These are phyloP conservation scores for Quadroppia sp. DNA, from an alignment of 2,888 invertebrate genomes.

Conservation along the genomic window DNA sequence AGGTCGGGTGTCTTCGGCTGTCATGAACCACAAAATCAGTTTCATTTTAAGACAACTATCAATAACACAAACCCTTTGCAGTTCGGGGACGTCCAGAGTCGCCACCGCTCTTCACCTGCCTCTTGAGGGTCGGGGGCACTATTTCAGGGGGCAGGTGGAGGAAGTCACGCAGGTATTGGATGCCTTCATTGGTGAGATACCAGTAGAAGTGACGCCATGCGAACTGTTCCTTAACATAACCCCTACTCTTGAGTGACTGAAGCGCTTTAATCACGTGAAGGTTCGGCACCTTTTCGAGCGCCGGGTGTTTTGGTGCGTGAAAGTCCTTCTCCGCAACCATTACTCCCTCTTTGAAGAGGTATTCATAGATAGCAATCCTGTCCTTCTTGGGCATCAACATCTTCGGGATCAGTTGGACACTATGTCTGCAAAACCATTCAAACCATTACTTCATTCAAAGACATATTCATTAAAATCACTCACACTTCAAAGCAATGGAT, in stretches of 20 bases:
- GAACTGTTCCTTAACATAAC: conserved; percentile 98
- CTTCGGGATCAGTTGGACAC: conserved; percentile 55
- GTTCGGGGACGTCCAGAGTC: conserved; percentile 70
- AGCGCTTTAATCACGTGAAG: conserved; percentile 95
- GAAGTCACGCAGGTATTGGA: conserved; percentile 89
- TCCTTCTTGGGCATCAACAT: conserved; percentile 99
- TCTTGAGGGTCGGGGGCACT: conserved; percentile 93
- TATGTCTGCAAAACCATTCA: too few relatives aligned
- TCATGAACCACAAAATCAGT: neutral
- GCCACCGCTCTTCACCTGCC: conserved; percentile 73
- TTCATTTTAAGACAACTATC: neutral
- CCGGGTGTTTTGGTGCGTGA: conserved; percentile 95
- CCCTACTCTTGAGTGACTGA: conserved; percentile 86
- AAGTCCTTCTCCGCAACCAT: conserved; percentile 99
- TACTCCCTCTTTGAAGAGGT: conserved; percentile 97
- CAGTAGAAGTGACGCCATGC: conserved; percentile 99
- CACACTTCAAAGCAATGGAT: too few relatives aligned
- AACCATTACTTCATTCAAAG: too few relatives aligned
- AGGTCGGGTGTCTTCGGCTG: conserved; percentile 24
- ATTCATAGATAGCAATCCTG: conserved; percentile 92
- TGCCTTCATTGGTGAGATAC: conserved; percentile 98
- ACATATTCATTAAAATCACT: too few relatives aligned
- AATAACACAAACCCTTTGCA: conserved; percentile 28
- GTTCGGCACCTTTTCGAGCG: conserved; percentile 89
- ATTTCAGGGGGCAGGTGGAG: conserved; percentile 97